Conservation (phyloP, 2,797 vertebrate species). For the Enteromius viviparus region DNA sequence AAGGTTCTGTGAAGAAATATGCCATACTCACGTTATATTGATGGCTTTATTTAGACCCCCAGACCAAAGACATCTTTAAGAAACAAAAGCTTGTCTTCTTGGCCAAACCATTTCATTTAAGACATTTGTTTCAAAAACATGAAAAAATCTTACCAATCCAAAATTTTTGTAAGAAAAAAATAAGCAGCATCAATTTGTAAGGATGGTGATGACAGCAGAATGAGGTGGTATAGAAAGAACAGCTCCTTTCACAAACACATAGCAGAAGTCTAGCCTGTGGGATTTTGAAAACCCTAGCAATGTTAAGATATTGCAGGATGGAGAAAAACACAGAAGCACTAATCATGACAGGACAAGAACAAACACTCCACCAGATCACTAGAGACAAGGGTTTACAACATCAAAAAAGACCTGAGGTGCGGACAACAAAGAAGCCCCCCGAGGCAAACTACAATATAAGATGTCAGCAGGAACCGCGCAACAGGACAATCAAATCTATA, state of each 20-base stretch:
- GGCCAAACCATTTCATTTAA: no score
- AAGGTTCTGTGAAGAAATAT: constrained; percentile 16
- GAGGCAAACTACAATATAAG: background rate
- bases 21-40: background rate
- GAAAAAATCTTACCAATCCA: no score
- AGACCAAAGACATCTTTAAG: background rate
- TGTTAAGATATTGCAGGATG: background rate
- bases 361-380: constrained; percentile 18
- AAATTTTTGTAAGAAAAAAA: background rate
- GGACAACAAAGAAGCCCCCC: constrained; percentile 1
- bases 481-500: background rate
- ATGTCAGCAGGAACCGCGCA: background rate
- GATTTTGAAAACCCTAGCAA: background rate
- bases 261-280: background rate
- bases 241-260: background rate
- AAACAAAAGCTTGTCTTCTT: background rate
- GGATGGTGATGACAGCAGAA: background rate
- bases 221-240: background rate
- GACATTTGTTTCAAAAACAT: no score
- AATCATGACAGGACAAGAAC: constrained; percentile 27
- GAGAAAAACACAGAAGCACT: background rate
- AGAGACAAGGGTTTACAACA: background rate
- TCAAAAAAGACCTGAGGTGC: constrained; percentile 13
- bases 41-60: constrained; percentile 10
- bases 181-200: background rate